Percentiles rank a stretch among this genome's conserved stretches.
These are phyloP conservation scores for Dryoscopus gambensis DNA, from an alignment of 2,113 vertebrate genomes.

Conservation along the genomic window DNA sequence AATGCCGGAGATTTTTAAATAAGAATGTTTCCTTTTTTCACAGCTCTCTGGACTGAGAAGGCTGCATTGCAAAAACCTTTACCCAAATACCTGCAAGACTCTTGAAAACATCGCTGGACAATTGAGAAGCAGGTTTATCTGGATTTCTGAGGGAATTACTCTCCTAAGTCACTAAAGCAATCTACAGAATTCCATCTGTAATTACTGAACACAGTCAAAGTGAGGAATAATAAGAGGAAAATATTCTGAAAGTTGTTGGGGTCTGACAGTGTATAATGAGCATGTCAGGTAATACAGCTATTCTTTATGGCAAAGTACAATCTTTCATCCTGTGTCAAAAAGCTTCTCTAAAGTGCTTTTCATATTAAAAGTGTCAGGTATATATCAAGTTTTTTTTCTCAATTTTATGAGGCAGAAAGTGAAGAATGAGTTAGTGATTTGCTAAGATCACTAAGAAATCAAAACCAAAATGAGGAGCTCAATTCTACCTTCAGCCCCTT, in stretches of 20 bases:
- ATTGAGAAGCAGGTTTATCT: not conserved
- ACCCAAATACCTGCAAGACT: not conserved
- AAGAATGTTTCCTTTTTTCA: not conserved
- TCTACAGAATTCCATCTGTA: not conserved
- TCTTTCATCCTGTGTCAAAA: constrained; percentile 53
- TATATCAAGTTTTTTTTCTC: constrained; percentile 21
- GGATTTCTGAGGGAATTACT: not conserved
- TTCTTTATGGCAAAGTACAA: constrained; percentile 33
- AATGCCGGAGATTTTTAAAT: not conserved
- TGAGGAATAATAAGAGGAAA: constrained; percentile 29
- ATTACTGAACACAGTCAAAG: not conserved
- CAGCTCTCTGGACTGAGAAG: not conserved
- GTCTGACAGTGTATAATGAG: constrained; percentile 45
- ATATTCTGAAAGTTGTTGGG: constrained; percentile 45
- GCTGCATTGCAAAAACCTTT: not conserved
- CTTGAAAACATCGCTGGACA: not conserved
- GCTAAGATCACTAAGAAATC: constrained; percentile 47
- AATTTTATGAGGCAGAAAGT: constrained; percentile 45
- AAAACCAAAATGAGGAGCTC: constrained; percentile 22
- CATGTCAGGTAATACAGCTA: constrained; percentile 26
- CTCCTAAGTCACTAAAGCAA: not conserved
- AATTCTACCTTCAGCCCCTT: not conserved
- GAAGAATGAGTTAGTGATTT: constrained; percentile 60
- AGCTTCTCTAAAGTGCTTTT: constrained; percentile 60
- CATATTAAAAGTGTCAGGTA: constrained; percentile 50